These are phyloP conservation scores for Cyanoramphus novaezelandiae DNA, from an alignment of 2,113 vertebrate genomes.

Conservation along the genomic window DNA sequence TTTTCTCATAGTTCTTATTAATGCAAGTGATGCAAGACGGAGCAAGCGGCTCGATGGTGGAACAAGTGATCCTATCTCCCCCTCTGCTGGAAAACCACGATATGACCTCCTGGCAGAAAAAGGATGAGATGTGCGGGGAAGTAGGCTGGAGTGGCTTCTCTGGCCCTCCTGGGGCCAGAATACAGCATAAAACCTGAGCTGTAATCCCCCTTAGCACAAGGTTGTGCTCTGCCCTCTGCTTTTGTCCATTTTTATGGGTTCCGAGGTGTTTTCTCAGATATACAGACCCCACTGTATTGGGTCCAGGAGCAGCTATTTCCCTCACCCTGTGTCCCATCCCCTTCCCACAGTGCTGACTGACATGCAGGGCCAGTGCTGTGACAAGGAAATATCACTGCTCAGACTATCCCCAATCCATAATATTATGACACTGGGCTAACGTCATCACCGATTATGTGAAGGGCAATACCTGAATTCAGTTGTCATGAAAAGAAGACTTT, in stretches of 20 bases:
- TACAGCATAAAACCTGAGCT: neutral
- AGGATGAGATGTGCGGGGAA: neutral
- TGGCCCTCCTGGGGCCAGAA: neutral
- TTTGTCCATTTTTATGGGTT: rapidly evolving
- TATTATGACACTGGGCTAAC: neutral
- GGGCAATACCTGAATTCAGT: neutral
- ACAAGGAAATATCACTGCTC: neutral
- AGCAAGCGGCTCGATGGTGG: rapidly evolving
- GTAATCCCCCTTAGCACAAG: neutral
- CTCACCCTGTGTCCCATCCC: neutral
- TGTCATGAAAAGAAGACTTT: neutral
- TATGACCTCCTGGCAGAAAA: neutral
- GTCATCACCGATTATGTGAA: rapidly evolving
- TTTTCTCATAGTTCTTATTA: neutral
- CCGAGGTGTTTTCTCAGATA: neutral
- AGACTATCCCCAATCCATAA: neutral
- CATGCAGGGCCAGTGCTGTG: rapidly evolving
- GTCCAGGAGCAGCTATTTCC: neutral
- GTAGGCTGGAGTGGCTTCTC: neutral
- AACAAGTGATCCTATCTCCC: constrained; percentile 47
- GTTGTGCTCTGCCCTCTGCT: neutral
- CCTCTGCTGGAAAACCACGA: constrained; percentile 52
- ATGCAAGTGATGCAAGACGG: neutral
- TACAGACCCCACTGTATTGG: neutral
- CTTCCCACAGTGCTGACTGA: neutral